Evolutionary conservation across 1,140 invertebrate genomes (phyloP).

Genomic region (Drosophila baimaii): DNA sequence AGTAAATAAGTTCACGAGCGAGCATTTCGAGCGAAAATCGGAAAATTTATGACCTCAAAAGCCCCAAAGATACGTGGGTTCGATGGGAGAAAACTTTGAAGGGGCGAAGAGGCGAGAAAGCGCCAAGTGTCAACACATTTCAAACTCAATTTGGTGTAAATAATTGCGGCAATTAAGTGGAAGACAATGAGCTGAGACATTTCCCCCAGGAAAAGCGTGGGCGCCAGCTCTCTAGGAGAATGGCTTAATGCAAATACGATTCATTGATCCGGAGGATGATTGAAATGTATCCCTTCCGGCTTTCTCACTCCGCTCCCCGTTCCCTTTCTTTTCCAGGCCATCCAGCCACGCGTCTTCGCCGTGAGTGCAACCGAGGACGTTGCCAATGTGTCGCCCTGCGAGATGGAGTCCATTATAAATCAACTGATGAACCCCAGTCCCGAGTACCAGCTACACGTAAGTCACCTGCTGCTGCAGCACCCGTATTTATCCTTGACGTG

Average conservation of each 20-base stretch:
- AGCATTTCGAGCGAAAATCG: slow-evolving; percentile 6
- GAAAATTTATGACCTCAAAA: slow-evolving; percentile 29
- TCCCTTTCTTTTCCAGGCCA: slow-evolving; percentile 46
- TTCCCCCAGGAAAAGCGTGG: background rate
- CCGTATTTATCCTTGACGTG: slow-evolving; percentile 31
- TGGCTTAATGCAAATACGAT: slow-evolving; percentile 2
- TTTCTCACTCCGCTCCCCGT: background rate
- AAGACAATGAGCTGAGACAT: slow-evolving; percentile 1
- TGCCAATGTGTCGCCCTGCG: slow-evolving; percentile 75
- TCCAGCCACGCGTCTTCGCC: slow-evolving; percentile 60
- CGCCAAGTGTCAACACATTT: slow-evolving; percentile 64
- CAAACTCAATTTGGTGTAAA: slow-evolving; percentile 62
- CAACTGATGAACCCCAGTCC: slow-evolving; percentile 80
- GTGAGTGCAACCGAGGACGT: slow-evolving; percentile 69
- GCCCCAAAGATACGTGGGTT: background rate
- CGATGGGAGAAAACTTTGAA: slow-evolving; percentile 2
- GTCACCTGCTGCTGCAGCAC: slow-evolving; percentile 46
- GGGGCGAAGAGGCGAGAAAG: slow-evolving; percentile 20
- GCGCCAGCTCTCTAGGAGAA: background rate
- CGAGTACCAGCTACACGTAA: slow-evolving; percentile 83
- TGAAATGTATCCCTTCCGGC: slow-evolving; percentile 14
- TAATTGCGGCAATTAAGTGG: slow-evolving; percentile 61
- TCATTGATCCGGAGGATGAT: slow-evolving; percentile 13
- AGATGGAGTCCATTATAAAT: slow-evolving; percentile 82
- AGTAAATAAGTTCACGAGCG: slow-evolving; percentile 9